phyloP scores from a whole-genome alignment of 2,113 vertebrate species.

The Phylloscopus trochiloides region DNA sequence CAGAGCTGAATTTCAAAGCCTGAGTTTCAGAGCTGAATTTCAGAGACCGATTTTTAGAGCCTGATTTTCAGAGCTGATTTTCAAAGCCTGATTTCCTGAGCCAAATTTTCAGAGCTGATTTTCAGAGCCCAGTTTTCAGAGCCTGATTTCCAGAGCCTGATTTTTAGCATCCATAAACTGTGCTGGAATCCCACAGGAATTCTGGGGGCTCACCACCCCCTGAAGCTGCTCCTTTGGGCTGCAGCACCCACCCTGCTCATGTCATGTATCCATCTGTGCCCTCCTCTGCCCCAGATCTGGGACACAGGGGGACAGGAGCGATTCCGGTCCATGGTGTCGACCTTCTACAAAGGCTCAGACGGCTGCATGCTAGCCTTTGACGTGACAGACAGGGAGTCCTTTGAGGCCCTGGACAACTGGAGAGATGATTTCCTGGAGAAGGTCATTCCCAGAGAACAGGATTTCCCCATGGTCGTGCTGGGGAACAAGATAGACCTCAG shows the following conservation, averaged over 20 bases:
- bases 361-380: slow-evolving; percentile 81
- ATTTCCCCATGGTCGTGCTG: slow-evolving; percentile 79
- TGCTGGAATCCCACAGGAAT: neutral
- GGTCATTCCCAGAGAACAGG: slow-evolving; percentile 58
- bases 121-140: neutral
- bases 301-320: slow-evolving; percentile 83
- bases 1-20: neutral
- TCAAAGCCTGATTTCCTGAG: neutral
- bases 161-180: neutral
- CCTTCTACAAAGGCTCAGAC: slow-evolving; percentile 81
- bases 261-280: accelerated
- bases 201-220: neutral
- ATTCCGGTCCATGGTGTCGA: slow-evolving; percentile 80
- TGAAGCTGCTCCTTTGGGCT: neutral
- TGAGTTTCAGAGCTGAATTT: neutral
- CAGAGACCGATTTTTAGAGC: neutral
- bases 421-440: slow-evolving; percentile 78
- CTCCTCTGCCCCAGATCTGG: slow-evolving; percentile 75
- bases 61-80: accelerated
- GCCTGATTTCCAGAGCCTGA: neutral
- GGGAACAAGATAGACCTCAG: slow-evolving; percentile 81
- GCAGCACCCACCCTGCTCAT: accelerated
- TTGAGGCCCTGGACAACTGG: slow-evolving; percentile 76
- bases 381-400: slow-evolving; percentile 78
- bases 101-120: accelerated